Evolutionary conservation across 2,113 vertebrate genomes (phyloP).

Genomic region (Motacilla tschutschensis): DNA sequence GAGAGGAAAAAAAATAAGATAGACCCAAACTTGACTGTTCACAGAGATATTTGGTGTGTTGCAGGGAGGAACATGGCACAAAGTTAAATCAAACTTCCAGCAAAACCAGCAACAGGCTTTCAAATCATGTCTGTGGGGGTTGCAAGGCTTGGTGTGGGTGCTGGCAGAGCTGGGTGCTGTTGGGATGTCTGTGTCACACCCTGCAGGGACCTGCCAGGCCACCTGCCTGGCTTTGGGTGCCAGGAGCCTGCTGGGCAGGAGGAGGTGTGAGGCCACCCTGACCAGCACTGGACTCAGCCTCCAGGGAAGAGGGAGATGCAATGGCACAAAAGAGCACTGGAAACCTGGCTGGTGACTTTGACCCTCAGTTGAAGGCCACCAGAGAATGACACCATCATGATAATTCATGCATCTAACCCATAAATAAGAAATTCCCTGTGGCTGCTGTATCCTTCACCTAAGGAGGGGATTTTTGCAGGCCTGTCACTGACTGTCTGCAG

Average conservation of each 20-base stretch:
- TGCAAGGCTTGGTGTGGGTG: neutral
- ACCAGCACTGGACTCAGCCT: neutral
- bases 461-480: neutral
- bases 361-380: neutral
- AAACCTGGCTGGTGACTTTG: neutral
- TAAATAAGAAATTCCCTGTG: neutral
- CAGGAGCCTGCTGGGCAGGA: neutral
- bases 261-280: fast-evolving
- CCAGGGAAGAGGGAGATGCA: neutral
- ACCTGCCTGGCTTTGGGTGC: neutral
- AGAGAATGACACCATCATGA: neutral
- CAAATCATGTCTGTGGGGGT: neutral
- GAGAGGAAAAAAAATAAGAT: neutral
- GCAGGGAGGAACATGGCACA: neutral
- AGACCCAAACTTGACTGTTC: neutral
- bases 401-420: neutral
- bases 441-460: neutral
- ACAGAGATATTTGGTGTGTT: neutral
- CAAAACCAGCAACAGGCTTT: neutral
- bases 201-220: neutral
- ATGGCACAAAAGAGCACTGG: neutral
- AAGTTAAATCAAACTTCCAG: neutral
- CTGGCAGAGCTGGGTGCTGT: fast-evolving
- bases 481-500: neutral
- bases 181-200: neutral